Percentiles rank a stretch among this genome's conserved stretches.
These are phyloP conservation scores for Heliconius aoede DNA, from an alignment of 2,888 invertebrate genomes.

Conservation along the genomic window DNA sequence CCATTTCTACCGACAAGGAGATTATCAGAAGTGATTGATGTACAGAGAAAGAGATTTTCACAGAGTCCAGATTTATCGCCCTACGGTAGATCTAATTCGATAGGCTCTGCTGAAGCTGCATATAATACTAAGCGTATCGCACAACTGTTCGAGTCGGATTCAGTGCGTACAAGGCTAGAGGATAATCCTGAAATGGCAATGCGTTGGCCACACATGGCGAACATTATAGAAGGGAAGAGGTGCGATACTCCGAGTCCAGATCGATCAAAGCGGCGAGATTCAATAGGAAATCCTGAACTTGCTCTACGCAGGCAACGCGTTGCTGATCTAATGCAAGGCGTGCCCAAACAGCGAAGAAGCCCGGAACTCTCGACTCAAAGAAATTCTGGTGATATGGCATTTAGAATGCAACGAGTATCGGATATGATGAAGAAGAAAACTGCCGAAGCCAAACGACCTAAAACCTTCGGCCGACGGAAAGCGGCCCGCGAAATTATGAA, in stretches of 20 bases:
- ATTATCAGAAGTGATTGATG: conserved; percentile 58
- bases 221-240: conserved; percentile 71
- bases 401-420: conserved; percentile 88
- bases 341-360: conserved; percentile 52
- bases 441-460: conserved; percentile 73
- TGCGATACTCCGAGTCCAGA: conserved; percentile 65
- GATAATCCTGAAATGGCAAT: conserved; percentile 64
- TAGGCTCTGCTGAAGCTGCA: conserved; percentile 60
- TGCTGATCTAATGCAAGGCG: conserved; percentile 65
- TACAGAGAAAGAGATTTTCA: conserved; percentile 57
- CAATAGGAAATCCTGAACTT: conserved; percentile 68
- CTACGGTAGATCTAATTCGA: conserved; percentile 64
- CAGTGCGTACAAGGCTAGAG: conserved; percentile 58
- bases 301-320: conserved; percentile 67
- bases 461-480: conserved; percentile 62
- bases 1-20: conserved; percentile 57
- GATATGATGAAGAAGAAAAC: conserved; percentile 89
- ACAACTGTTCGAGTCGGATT: conserved; percentile 64
- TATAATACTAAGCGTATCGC: conserved; percentile 66
- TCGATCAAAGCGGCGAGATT: conserved; percentile 57
- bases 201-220: conserved; percentile 68
- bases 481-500: conserved; percentile 86
- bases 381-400: conserved; percentile 72
- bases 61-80: conserved; percentile 59
- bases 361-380: conserved; percentile 53